Conservation (phyloP, 2,113 vertebrate species). For the Malurus cyaneus region DNA sequence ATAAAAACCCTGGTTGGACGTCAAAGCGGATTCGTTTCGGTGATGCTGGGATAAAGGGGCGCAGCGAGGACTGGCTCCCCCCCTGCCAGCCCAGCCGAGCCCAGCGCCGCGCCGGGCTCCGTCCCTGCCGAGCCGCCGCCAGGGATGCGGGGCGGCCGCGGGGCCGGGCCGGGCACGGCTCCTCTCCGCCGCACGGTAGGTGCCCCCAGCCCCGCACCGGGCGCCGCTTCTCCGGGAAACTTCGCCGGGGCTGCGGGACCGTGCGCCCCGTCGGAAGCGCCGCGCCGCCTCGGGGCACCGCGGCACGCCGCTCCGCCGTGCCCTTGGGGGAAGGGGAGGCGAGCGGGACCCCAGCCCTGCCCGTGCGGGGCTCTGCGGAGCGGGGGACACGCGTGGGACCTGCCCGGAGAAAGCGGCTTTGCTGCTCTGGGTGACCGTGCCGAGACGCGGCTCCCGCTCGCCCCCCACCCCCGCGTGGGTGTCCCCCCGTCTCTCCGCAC, state of each 20-base stretch:
- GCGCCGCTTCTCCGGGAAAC: background rate
- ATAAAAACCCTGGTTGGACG: constrained; percentile 77
- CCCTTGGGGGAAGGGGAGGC: background rate
- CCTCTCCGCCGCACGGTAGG: constrained; percentile 10
- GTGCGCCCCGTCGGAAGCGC: background rate
- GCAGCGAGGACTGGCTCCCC: constrained; percentile 81
- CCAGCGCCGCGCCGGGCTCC: background rate
- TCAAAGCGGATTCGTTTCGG: constrained; percentile 74
- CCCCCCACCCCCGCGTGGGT: background rate
- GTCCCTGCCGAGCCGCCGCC: background rate
- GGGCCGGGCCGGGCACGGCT: background rate
- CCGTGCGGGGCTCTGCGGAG: background rate
- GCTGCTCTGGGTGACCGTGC: background rate
- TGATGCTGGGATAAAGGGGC: constrained; percentile 76
- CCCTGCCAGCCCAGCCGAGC: constrained; percentile 63
- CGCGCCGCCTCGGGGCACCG: background rate
- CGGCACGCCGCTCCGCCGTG: background rate
- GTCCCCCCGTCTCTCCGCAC: background rate
- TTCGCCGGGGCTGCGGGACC: background rate
- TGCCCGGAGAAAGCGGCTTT: background rate
- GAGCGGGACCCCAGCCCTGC: background rate
- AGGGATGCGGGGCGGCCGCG: background rate
- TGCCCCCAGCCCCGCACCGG: background rate
- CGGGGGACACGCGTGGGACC: background rate
- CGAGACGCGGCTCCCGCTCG: background rate